phyloP scores from a whole-genome alignment of 64 coral and sea anemone species.

The Montipora sp. region DNA sequence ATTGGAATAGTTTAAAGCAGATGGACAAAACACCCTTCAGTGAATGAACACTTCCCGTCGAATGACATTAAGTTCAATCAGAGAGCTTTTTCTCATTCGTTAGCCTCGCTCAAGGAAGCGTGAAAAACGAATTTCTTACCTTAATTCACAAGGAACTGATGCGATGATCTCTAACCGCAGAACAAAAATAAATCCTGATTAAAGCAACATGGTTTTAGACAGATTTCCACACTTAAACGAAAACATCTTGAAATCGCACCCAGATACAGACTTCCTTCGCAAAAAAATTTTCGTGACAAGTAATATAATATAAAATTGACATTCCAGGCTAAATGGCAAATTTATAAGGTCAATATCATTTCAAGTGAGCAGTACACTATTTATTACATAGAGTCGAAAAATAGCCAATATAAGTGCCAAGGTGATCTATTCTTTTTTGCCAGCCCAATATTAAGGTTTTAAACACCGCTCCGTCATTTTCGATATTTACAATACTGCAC shows the following conservation, averaged over 20 bases:
- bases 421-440: neutral
- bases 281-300: slow-evolving; percentile 31
- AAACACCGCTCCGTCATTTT: neutral
- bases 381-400: neutral
- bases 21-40: neutral
- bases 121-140: slow-evolving; percentile 8
- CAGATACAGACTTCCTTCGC: neutral
- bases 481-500: neutral
- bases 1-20: neutral
- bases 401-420: neutral
- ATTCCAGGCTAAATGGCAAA: slow-evolving; percentile 47
- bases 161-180: neutral
- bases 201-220: neutral
- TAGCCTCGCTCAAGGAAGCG: neutral
- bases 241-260: neutral
- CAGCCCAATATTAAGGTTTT: neutral
- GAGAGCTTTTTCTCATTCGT: neutral
- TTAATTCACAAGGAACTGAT: neutral
- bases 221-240: neutral
- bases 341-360: slow-evolving; percentile 21
- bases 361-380: neutral
- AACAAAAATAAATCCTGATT: neutral
- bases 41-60: neutral
- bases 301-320: slow-evolving; percentile 50
- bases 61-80: neutral